Base-by-base conservation (phyloP, 1,140 invertebrate species). In the Gryllus bimaculatus region DNA sequence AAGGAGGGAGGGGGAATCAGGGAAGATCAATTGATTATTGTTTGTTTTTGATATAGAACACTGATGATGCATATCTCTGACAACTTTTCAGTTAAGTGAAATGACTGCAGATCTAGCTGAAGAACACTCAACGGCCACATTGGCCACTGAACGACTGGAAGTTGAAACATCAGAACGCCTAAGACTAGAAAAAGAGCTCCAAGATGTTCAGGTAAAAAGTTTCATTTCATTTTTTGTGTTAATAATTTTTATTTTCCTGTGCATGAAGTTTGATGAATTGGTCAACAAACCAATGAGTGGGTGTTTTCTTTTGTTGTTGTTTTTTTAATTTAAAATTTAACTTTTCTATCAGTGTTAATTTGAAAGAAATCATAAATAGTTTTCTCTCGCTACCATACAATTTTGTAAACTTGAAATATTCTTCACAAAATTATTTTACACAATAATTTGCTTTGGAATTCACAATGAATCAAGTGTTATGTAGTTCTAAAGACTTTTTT, bases 61-160 rank as follows among this genome's bases (percentile, higher is more conserved):
- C 7, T 66, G 7, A 47, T 5, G 20, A 26, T 21, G 2, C 79
- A 74, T 73, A 82, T 82, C 80, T 81, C 82, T 79, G 26, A 39
- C 81, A 82, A 83, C 80, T 83, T 89, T 88, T 48, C 86, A 98
- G 96, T 86, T 98, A 84, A 94, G 93, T 82, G 96, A 98, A 86
- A 91, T 97, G 85, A 94, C 93, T 66, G 94, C 94, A 49, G 96
- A 98, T 85, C 88, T 97, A 79, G 92, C 94, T 7, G 96, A 98
- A 83, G 96, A 98, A 85, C 93, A 96, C 82, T 93, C 94, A 10
- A 94, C 95, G 0, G 93, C 95, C 8, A 94, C 93, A 10, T 88
- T 96, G 79, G 94, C 96, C 0, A 91, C 94, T 0, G 96, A 98
- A 83, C 90, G 96, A 21, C 90, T 98, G 48, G 95, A 97, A 84